Percentiles rank a stretch among this genome's conserved stretches.
phyloP scores from a whole-genome alignment of 2,113 vertebrate genomes.

The Psettodes erumei region DNA sequence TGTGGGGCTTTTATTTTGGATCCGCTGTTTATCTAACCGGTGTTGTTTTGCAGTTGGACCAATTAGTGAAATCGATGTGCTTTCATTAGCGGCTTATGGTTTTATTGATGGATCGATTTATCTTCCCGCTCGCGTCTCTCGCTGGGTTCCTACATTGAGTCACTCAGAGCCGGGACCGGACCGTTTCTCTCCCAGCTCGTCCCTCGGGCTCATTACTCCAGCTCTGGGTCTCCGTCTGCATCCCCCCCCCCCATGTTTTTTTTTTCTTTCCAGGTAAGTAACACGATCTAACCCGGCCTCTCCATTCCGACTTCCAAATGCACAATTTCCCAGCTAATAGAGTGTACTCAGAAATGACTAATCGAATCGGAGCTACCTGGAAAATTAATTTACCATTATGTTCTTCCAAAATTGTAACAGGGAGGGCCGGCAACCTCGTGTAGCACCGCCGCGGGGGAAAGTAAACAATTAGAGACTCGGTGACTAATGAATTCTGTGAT shows the following conservation, averaged over 20 bases:
- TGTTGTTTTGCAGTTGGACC: conserved; percentile 3
- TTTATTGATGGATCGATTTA: conserved; percentile 52
- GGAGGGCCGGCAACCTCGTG: conserved; percentile 75
- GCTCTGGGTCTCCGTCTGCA: neutral
- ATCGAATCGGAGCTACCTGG: conserved; percentile 70
- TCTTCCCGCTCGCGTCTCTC: conserved; percentile 15
- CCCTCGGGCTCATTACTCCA: conserved; percentile 29
- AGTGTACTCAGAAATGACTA: conserved; percentile 73
- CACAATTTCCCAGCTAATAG: conserved; percentile 68
- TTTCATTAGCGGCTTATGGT: conserved; percentile 46
- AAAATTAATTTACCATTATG: conserved; percentile 77
- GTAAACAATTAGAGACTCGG: conserved; percentile 78
- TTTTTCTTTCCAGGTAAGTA: conserved; percentile 37
- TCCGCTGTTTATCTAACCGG: conserved; percentile 1
- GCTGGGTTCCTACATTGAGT: conserved; percentile 28
- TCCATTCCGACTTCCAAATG: conserved; percentile 53
- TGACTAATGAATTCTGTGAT: conserved; percentile 80
- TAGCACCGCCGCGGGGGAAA: conserved; percentile 68
- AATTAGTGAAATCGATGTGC: conserved; percentile 42
- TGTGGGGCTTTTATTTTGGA: conserved; percentile 1
- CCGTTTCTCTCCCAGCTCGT: conserved; percentile 20
- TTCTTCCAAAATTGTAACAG: conserved; percentile 70
- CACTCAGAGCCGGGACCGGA: conserved; percentile 3
- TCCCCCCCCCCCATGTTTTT: neutral
- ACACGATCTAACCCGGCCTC: conserved; percentile 36